Percentiles rank a stretch among this genome's conserved stretches.
These are phyloP conservation scores for Smutsia gigantea DNA, from an alignment of 2,797 vertebrate genomes.

Conservation along the genomic window DNA sequence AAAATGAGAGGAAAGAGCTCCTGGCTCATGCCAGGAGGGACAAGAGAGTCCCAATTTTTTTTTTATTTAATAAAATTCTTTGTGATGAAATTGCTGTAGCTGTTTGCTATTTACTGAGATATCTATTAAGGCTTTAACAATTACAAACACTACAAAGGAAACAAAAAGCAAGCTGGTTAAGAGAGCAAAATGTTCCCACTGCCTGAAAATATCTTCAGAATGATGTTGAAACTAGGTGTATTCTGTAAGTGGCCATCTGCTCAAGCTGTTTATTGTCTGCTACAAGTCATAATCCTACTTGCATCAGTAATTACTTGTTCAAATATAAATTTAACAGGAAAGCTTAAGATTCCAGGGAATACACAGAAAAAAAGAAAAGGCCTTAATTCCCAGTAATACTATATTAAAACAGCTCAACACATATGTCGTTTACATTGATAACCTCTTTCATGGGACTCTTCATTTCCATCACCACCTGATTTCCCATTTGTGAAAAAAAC, in stretches of 20 bases:
- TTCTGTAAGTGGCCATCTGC: conserved; percentile 67
- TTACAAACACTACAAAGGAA: conserved; percentile 32
- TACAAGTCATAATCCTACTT: conserved; percentile 70
- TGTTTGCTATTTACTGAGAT: conserved; percentile 24
- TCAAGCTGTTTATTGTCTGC: conserved; percentile 50
- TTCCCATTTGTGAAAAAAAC: conserved; percentile 10
- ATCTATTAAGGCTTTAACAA: background rate
- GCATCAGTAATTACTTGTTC: conserved; percentile 66
- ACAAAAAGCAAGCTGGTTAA: conserved; percentile 40
- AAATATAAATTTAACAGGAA: conserved; percentile 53
- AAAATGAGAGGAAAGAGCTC: too few relatives aligned
- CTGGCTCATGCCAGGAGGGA: too few relatives aligned
- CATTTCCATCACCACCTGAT: conserved; percentile 38
- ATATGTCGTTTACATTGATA: background rate
- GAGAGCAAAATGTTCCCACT: conserved; percentile 13
- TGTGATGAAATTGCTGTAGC: background rate
- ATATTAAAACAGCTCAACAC: background rate
- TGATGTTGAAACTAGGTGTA: conserved; percentile 45
- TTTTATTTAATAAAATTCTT: conserved; percentile 43
- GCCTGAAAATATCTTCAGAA: conserved; percentile 47
- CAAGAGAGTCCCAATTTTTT: background rate
- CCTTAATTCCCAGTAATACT: conserved; percentile 9
- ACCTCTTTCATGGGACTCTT: background rate
- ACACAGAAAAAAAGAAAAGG: conserved; percentile 52
- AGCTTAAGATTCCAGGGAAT: conserved; percentile 49